phyloP scores from a whole-genome alignment of 2,113 vertebrate species.

The Thalassarche chlororhynchos region DNA sequence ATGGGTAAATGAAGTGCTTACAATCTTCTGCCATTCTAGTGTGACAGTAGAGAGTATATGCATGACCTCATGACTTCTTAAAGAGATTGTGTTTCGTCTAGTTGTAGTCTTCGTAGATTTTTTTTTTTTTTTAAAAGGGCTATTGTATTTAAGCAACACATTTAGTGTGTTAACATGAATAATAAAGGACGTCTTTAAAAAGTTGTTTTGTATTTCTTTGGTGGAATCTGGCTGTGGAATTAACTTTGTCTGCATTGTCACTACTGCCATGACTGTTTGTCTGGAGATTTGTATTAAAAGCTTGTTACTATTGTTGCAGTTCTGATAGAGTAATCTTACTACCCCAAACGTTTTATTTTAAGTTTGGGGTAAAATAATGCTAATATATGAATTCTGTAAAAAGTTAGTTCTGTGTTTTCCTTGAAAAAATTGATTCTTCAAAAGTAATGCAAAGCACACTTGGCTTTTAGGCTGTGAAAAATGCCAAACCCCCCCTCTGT shows the following conservation, averaged over 20 bases:
- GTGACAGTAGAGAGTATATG: conserved; percentile 71
- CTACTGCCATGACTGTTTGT: conserved; percentile 78
- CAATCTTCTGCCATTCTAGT: conserved; percentile 68
- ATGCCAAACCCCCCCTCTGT: conserved; percentile 53
- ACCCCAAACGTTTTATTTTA: conserved; percentile 32
- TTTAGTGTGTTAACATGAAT: conserved; percentile 72
- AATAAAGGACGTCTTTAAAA: conserved; percentile 73
- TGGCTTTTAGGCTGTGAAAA: conserved; percentile 79
- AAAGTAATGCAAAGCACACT: conserved; percentile 78
- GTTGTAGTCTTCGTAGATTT: conserved; percentile 75
- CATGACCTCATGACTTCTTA: conserved; percentile 75
- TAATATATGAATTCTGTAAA: conserved; percentile 69
- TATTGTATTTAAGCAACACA: conserved; percentile 73
- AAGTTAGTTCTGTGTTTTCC: conserved; percentile 75
- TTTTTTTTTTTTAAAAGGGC: conserved; percentile 59
- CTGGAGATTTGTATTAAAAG: conserved; percentile 78
- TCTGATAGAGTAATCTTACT: conserved; percentile 74
- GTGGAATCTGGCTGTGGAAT: conserved; percentile 81
- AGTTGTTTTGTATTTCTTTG: conserved; percentile 81
- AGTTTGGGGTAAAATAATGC: conserved; percentile 70
- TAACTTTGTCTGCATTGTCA: conserved; percentile 79
- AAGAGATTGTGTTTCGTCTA: conserved; percentile 77
- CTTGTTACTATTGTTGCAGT: conserved; percentile 77
- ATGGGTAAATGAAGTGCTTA: conserved; percentile 69
- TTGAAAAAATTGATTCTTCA: conserved; percentile 76